These are phyloP conservation scores for Barypeithes pellucidus DNA, from an alignment of 2,888 invertebrate species.

Conservation along the genomic window DNA sequence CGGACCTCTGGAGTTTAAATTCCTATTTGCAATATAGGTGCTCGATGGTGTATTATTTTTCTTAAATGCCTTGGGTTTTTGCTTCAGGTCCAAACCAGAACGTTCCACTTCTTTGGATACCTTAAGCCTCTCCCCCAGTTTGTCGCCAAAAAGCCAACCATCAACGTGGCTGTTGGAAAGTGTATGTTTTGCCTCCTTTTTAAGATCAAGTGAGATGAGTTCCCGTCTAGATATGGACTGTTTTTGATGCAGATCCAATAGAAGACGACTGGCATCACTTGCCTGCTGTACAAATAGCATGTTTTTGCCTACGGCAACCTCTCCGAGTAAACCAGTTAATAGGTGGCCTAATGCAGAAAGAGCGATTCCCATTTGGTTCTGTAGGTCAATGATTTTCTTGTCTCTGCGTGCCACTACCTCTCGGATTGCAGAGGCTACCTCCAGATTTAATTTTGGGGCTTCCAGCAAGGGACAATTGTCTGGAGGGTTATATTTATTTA, in stretches of 20 bases:
- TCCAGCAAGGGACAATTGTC: background rate
- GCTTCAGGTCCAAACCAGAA: background rate
- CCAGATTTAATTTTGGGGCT: conserved; percentile 2
- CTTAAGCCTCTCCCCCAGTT: background rate
- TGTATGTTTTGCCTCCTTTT: conserved; percentile 6
- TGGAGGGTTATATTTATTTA: background rate
- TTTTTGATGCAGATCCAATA: background rate
- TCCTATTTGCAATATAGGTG: background rate
- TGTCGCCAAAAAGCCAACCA: conserved; percentile 3
- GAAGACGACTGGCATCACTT: conserved; percentile 9
- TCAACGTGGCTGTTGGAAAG: background rate
- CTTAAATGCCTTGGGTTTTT: background rate
- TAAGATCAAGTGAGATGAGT: background rate
- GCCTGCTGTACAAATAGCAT: background rate
- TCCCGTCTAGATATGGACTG: conserved; percentile 6
- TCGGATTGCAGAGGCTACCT: background rate
- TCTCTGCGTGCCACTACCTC: background rate
- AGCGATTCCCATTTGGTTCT: background rate
- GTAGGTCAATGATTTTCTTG: background rate
- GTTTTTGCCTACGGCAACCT: background rate
- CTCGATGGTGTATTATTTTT: background rate
- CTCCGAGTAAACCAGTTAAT: background rate
- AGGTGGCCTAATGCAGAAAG: conserved; percentile 7
- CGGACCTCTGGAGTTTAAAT: conserved; percentile 10
- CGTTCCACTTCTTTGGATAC: background rate